These are phyloP conservation scores for Sesia apiformis DNA, from an alignment of 2,888 invertebrate genomes.

Conservation along the genomic window DNA sequence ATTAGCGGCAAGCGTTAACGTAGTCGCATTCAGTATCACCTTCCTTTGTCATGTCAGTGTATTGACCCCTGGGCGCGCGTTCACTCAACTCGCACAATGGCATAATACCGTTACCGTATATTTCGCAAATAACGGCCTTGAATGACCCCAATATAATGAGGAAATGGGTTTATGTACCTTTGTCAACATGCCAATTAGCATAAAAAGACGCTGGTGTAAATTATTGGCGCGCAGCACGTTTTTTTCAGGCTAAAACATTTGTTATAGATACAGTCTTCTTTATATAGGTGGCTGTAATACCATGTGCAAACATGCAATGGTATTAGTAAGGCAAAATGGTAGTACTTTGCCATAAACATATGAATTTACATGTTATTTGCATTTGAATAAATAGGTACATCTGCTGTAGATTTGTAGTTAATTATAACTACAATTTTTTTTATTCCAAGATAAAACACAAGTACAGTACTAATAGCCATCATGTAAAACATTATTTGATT, in stretches of 20 bases:
- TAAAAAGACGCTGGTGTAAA: neutral
- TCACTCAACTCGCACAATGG: constrained; percentile 29
- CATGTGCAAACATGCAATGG: neutral
- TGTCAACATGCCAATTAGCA: neutral
- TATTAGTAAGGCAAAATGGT: neutral
- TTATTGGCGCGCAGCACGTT: neutral
- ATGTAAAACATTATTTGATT: no score
- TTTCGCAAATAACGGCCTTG: constrained; percentile 20
- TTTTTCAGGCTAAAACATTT: neutral
- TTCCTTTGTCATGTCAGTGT: constrained; percentile 39
- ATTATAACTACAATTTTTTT: no score
- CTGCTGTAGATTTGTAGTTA: no score
- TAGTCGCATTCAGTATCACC: constrained; percentile 1
- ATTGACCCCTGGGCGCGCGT: constrained; percentile 33
- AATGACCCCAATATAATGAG: constrained; percentile 9
- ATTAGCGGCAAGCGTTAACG: neutral
- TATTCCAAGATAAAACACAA: no score
- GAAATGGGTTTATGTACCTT: constrained; percentile 6
- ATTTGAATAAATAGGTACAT: neutral
- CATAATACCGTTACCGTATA: constrained; percentile 32
- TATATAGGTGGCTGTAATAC: neutral
- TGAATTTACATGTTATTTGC: neutral
- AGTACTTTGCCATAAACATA: neutral
- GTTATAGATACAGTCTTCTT: neutral
- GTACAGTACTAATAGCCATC: no score